Conservation (phyloP, 2,888 invertebrate species). For the Pristionchus mayeri region DNA sequence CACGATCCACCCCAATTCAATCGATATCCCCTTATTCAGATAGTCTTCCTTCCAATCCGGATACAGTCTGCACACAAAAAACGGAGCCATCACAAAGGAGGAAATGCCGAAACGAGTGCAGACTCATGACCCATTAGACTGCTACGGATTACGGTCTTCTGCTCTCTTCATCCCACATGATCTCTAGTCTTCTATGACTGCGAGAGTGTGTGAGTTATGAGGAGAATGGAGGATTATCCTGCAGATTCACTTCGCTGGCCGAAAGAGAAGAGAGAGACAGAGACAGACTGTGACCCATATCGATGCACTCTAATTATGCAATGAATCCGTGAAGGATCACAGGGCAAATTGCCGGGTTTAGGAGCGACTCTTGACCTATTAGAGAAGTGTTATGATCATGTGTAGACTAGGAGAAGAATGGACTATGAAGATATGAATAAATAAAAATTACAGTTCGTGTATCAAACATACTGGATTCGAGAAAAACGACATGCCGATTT, state of each 20-base stretch:
- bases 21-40: background rate
- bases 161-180: background rate
- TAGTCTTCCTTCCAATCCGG: background rate
- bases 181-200: constrained; percentile 9
- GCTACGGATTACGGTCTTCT: constrained; percentile 13
- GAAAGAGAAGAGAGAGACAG: background rate
- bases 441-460: no score
- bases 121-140: constrained; percentile 28
- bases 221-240: background rate
- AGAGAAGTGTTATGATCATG: background rate
- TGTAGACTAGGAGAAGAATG: background rate
- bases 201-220: background rate
- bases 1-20: no score
- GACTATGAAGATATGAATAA: no score
- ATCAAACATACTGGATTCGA: no score
- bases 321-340: constrained; percentile 38
- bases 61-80: constrained; percentile 27
- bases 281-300: constrained; percentile 2
- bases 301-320: constrained; percentile 41
- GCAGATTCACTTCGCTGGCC: constrained; percentile 6
- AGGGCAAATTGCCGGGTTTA: constrained; percentile 32
- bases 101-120: constrained; percentile 1
- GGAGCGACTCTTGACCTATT: constrained; percentile 33
- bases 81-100: background rate
- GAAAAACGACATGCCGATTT: no score